Evolutionary conservation across 2,888 invertebrate genomes (phyloP), one percentile per base, ranked within the genome.

Genomic region (Drosophila colorata): DNA sequence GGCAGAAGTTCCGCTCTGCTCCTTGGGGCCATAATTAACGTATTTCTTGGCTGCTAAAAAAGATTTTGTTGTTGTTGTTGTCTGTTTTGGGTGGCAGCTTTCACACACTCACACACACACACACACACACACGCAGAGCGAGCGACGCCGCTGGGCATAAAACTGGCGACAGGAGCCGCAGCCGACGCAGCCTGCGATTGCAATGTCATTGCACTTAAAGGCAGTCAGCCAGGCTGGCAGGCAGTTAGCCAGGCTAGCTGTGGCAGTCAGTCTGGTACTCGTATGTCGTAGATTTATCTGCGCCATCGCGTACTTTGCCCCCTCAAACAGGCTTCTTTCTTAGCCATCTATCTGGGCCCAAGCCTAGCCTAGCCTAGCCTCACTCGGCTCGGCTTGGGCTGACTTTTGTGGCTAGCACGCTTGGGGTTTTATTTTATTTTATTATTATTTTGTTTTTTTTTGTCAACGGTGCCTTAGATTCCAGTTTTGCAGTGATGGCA

Each of bases 1-100:
- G 52, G 48, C 64, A 69, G 69, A 74, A 72, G 75, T 68, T 72
- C 48, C 51, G 72, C 69, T 46, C 53, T 40, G 66, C 49, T 74
- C 59, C 73, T 78, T 78, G 73, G 52, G 87, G 84, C 80, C 87
- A 87, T 87, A 77, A 81, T 81, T 81, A 81, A 70, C 69, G 65
- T 64, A 70, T 67, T 61, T 67, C 16, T 53, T 8, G 18, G 53
- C 47, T 52, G 20, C 14, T 20, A 13, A 33, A 33, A 33, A 4
- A 33, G 33, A 33, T 33, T 33, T 37, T 43, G 28, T 33, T 64
- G 38, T 51, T 33, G 11, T 37, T 43, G 28, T 33, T 64, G 38
- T 51, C 47, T 40, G 46, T 77, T 74, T 74, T 63, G 65, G 59
- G 69, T 69, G 70, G 47, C 61, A 72, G 51, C 70, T 74, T 46